A percentile compares a stretch with the other conserved stretches of the same genome.
phyloP scores from a whole-genome alignment of 2,113 vertebrate species.

The Entomyzon cyanotis region DNA sequence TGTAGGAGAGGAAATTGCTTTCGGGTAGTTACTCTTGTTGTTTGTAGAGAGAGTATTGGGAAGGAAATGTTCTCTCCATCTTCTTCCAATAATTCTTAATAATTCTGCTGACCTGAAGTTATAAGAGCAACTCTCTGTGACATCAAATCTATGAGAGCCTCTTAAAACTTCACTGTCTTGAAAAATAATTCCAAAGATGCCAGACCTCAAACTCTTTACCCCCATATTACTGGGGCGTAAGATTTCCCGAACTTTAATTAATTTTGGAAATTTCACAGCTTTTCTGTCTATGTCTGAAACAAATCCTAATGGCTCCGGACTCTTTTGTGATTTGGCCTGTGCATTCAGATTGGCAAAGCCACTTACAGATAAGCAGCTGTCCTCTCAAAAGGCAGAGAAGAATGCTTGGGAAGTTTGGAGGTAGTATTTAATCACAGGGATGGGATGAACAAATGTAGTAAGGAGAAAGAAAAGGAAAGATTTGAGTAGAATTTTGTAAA shows the following conservation, averaged over 20 bases:
- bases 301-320: background rate
- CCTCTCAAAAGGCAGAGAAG: background rate
- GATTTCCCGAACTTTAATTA: background rate
- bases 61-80: background rate
- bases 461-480: background rate
- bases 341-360: background rate
- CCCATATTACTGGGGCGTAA: background rate
- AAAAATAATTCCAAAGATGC: background rate
- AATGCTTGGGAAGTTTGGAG: background rate
- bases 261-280: background rate
- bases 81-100: background rate
- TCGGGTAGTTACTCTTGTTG: background rate
- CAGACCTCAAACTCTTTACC: background rate
- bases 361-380: background rate
- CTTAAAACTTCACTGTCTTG: background rate
- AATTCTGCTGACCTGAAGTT: background rate
- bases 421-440: background rate
- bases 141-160: background rate
- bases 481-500: background rate
- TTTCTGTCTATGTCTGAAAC: background rate
- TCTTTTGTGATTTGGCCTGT: background rate
- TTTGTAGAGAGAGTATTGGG: background rate
- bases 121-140: background rate
- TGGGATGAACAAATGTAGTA: background rate
- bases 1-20: conserved; percentile 1